Conservation (phyloP, 2,888 invertebrate species). For the Caenorhabditis panamensis region DNA sequence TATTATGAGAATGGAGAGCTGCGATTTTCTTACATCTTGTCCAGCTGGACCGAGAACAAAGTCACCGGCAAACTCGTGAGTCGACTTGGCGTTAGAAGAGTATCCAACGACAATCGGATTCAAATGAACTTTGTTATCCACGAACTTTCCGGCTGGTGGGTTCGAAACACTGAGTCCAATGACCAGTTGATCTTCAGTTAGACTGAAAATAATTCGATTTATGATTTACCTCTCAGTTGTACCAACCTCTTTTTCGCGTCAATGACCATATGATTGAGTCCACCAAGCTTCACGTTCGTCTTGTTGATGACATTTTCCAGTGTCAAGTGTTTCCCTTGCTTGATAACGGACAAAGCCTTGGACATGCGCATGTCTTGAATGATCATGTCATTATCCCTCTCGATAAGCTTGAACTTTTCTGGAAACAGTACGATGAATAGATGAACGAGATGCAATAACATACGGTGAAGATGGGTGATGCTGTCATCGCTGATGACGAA, state of each 20-base stretch:
- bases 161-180: constrained; percentile 35
- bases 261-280: constrained; percentile 66
- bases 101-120: constrained; percentile 48
- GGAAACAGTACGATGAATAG: neutral
- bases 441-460: neutral
- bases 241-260: constrained; percentile 16
- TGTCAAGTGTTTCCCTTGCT: constrained; percentile 58
- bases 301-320: constrained; percentile 74
- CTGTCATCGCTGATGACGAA: constrained; percentile 48
- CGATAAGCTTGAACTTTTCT: constrained; percentile 64
- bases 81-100: constrained; percentile 61
- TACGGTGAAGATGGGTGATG: constrained; percentile 42
- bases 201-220: neutral
- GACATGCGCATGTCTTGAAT: constrained; percentile 74
- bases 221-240: too few relatives aligned
- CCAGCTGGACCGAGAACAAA: too few relatives aligned
- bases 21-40: constrained; percentile 26
- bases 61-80: constrained; percentile 69
- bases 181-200: constrained; percentile 54
- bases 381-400: constrained; percentile 63
- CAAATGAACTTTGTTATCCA: constrained; percentile 6
- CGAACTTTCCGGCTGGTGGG: constrained; percentile 5
- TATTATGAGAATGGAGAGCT: too few relatives aligned
- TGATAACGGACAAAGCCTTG: constrained; percentile 54
- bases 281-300: constrained; percentile 72